Percentiles rank a stretch among this genome's conserved stretches.
Conservation (phyloP, 2,113 vertebrate genomes). For the Spermophilus dauricus region DNA sequence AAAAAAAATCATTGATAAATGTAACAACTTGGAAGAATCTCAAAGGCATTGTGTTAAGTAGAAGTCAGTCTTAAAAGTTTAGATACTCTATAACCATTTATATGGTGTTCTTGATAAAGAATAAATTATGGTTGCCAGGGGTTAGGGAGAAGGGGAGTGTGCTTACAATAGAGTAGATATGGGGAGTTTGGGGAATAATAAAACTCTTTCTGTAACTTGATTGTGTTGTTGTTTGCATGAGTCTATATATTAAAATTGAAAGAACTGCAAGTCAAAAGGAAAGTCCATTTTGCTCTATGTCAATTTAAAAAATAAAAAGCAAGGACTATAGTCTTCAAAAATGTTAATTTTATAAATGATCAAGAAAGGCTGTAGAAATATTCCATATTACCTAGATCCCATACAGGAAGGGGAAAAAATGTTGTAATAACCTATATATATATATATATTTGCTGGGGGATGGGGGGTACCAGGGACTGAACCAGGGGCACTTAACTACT, state of each 20-base stretch:
- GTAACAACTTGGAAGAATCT: background rate
- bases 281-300: background rate
- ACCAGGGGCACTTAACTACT: too few relatives aligned
- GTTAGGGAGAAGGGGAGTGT: background rate
- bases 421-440: background rate
- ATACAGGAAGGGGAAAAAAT: background rate
- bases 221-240: background rate
- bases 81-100: too few relatives aligned
- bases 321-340: background rate
- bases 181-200: background rate
- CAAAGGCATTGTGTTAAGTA: background rate
- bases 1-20: constrained; percentile 12
- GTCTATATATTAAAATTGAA: background rate
- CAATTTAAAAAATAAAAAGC: background rate
- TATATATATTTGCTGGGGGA: too few relatives aligned
- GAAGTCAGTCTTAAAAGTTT: background rate
- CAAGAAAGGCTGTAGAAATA: background rate
- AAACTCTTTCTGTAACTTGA: background rate
- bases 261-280: background rate
- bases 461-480: too few relatives aligned
- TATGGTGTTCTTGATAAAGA: background rate
- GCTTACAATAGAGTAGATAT: background rate
- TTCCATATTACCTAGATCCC: background rate
- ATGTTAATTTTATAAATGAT: background rate
- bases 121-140: background rate